These are phyloP conservation scores for Xyliphius kryptos DNA, from an alignment of 2,113 vertebrate species.

Conservation along the genomic window DNA sequence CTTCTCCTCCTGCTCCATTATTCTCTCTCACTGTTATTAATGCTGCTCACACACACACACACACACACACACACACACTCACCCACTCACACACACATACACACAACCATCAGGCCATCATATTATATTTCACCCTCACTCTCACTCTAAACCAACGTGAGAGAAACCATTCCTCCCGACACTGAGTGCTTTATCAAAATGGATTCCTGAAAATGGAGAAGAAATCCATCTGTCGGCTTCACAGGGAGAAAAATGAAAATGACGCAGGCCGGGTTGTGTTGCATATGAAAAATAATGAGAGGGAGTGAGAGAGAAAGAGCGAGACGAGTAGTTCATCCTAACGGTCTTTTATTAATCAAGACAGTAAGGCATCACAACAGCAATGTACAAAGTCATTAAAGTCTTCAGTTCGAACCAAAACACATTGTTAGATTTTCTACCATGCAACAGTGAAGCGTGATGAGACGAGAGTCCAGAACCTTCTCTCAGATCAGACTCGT, in stretches of 20 bases:
- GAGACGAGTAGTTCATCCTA: conserved; percentile 35
- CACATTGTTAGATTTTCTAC: conserved; percentile 33
- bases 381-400: conserved; percentile 43
- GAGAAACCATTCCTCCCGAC: conserved; percentile 1
- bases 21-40: conserved; percentile 9
- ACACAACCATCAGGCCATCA: conserved; percentile 17
- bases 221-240: conserved; percentile 31
- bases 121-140: conserved; percentile 39
- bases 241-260: conserved; percentile 4
- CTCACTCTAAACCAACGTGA: background rate
- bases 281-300: conserved; percentile 2
- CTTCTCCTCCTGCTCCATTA: too few species aligned
- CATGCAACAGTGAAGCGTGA: conserved; percentile 45
- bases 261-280: conserved; percentile 1
- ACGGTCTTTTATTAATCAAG: conserved; percentile 42
- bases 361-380: conserved; percentile 47
- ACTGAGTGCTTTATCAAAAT: conserved; percentile 31
- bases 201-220: conserved; percentile 36
- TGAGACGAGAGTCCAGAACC: background rate
- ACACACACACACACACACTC: background rate
- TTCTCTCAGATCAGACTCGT: conserved; percentile 10
- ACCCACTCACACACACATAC: too few species aligned
- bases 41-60: background rate
- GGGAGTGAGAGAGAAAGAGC: conserved; percentile 10
- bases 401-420: conserved; percentile 40